Conservation (phyloP, 2,888 invertebrate species). For the Orthosia gothica region DNA sequence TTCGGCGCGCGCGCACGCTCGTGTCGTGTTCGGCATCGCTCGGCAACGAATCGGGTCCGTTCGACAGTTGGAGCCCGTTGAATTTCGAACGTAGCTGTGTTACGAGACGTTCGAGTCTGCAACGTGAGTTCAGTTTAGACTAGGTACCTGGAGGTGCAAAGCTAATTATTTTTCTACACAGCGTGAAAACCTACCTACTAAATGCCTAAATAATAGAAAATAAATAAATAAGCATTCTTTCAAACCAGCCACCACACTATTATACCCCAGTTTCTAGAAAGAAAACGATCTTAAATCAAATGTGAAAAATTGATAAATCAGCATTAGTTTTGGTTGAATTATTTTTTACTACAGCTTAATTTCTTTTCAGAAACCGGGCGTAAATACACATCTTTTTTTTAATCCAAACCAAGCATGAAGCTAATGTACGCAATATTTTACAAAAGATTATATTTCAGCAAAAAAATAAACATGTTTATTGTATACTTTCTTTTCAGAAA, state of each 20-base stretch:
- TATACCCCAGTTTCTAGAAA: neutral
- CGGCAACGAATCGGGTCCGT: constrained; percentile 87
- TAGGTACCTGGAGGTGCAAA: constrained; percentile 58
- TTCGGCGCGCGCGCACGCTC: constrained; percentile 78
- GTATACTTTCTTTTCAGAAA: neutral
- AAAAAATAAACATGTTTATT: constrained; percentile 30
- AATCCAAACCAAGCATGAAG: constrained; percentile 32
- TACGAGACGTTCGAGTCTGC: constrained; percentile 92
- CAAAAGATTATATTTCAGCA: constrained; percentile 19
- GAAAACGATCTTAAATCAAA: neutral
- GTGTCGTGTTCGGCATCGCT: constrained; percentile 87
- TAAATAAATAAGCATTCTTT: constrained; percentile 40
- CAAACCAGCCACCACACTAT: constrained; percentile 51
- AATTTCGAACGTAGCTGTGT: constrained; percentile 90
- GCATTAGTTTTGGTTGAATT: no score
- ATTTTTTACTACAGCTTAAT: neutral
- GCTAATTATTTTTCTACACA: constrained; percentile 42
- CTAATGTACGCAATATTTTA: constrained; percentile 30
- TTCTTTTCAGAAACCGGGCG: neutral
- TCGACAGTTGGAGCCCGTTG: constrained; percentile 85
- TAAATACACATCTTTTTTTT: constrained; percentile 6
- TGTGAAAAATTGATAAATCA: neutral
- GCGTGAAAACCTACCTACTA: constrained; percentile 43
- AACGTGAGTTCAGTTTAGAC: constrained; percentile 79
- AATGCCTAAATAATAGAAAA: constrained; percentile 19